phyloP scores from a whole-genome alignment of 2,113 vertebrate species.

The Arothron firmamentum region DNA sequence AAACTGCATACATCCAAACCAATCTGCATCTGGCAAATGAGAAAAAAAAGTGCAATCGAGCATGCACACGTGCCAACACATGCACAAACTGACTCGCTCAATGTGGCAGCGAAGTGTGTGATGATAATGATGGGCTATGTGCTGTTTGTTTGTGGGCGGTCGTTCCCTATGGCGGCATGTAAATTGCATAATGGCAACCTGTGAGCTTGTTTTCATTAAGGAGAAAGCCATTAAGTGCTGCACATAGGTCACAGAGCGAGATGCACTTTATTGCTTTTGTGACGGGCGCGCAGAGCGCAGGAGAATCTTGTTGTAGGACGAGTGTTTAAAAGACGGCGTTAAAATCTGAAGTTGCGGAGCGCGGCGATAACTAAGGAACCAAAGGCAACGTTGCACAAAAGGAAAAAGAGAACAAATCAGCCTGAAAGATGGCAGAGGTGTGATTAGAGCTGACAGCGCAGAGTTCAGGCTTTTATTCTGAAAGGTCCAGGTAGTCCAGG shows the following conservation, averaged over 20 bases:
- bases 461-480: no score
- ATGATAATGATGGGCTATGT: conserved; percentile 38
- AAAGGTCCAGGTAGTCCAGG: no score
- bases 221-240: conserved; percentile 38
- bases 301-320: not conserved
- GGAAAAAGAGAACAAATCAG: no score
- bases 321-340: no score
- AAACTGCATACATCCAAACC: not conserved
- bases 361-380: no score
- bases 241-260: conserved; percentile 17
- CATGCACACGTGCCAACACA: conserved; percentile 5
- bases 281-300: conserved; percentile 19
- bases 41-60: not conserved
- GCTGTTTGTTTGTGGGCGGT: conserved; percentile 56
- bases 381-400: no score
- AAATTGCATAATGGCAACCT: conserved; percentile 64
- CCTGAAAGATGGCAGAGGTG: no score
- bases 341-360: no score
- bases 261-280: conserved; percentile 29
- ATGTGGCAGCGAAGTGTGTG: conserved; percentile 12
- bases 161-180: conserved; percentile 44
- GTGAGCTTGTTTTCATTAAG: conserved; percentile 54
- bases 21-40: not conserved
- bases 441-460: no score
- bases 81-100: conserved; percentile 29